phyloP scores from a whole-genome alignment of 92 coral and sea anemone species.

The Zoanthus sansibaricus region DNA sequence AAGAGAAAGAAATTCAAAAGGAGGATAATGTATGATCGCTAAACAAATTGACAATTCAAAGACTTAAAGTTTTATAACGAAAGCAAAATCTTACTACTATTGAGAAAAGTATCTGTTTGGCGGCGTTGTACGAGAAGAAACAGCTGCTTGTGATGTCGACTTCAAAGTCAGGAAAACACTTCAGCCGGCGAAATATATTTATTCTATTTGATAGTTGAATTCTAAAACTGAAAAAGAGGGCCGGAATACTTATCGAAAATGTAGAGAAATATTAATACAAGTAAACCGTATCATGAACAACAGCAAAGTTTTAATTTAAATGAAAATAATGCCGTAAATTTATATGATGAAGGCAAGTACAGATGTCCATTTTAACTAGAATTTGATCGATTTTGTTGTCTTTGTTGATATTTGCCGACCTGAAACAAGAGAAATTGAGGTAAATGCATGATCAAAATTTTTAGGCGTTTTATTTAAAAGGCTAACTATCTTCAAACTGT shows the following conservation, averaged over 20 bases:
- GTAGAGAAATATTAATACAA: not conserved
- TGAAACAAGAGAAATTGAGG: not conserved
- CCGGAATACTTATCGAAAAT: not conserved
- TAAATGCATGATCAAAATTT: not conserved
- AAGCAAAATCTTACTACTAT: not conserved
- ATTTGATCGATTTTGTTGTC: not conserved
- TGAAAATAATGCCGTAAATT: not conserved
- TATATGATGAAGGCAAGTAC: not conserved
- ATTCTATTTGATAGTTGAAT: not conserved
- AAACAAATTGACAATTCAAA: not conserved
- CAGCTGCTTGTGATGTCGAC: not conserved
- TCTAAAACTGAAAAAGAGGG: not conserved
- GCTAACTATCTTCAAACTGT: not conserved
- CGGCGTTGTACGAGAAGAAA: not conserved
- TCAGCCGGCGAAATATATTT: not conserved
- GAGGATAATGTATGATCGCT: slow-evolving; percentile 1
- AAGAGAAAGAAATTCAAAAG: slow-evolving; percentile 12
- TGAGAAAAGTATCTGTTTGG: not conserved
- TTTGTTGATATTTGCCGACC: not conserved
- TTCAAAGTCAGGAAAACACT: not conserved
- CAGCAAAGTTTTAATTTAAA: not conserved
- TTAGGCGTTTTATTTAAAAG: not conserved
- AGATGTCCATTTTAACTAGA: not conserved
- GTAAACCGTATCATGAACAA: not conserved
- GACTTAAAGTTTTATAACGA: not conserved